A percentile compares a stretch with the other conserved stretches of the same genome.
phyloP scores from a whole-genome alignment of 2,797 vertebrate species.

The Chelmon rostratus region DNA sequence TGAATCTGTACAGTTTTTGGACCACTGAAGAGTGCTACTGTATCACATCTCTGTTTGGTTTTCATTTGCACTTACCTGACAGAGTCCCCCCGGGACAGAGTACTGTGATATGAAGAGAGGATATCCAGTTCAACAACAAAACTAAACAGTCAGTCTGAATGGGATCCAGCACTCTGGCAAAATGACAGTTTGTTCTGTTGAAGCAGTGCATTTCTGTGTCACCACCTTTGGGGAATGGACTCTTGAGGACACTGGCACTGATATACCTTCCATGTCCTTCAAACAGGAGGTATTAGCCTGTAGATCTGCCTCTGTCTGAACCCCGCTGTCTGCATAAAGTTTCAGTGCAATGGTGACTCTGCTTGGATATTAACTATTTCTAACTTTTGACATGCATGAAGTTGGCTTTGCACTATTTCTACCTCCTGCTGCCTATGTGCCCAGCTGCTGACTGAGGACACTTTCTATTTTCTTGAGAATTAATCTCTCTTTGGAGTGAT shows the following conservation, averaged over 20 bases:
- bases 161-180: conserved; percentile 13
- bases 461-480: conserved; percentile 22
- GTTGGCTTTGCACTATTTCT: conserved; percentile 17
- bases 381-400: conserved; percentile 22
- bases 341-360: conserved; percentile 6
- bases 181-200: conserved; percentile 30
- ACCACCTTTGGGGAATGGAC: conserved; percentile 1
- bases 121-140: conserved; percentile 8
- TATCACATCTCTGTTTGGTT: conserved; percentile 25
- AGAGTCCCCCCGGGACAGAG: conserved; percentile 6
- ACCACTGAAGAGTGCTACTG: not conserved
- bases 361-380: conserved; percentile 15
- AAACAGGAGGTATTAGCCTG: conserved; percentile 23
- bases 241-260: conserved; percentile 19
- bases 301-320: conserved; percentile 27
- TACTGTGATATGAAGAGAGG: conserved; percentile 2
- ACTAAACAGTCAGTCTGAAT: conserved; percentile 15
- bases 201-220: conserved; percentile 30
- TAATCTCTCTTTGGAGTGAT: conserved; percentile 18
- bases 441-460: conserved; percentile 26
- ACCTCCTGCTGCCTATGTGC: conserved; percentile 6
- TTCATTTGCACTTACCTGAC: conserved; percentile 24
- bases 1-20: not conserved
- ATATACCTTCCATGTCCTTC: conserved; percentile 35
- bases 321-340: conserved; percentile 29